Evolutionary conservation across 2,888 invertebrate genomes (phyloP).

Genomic region (Chironomus tentans): DNA sequence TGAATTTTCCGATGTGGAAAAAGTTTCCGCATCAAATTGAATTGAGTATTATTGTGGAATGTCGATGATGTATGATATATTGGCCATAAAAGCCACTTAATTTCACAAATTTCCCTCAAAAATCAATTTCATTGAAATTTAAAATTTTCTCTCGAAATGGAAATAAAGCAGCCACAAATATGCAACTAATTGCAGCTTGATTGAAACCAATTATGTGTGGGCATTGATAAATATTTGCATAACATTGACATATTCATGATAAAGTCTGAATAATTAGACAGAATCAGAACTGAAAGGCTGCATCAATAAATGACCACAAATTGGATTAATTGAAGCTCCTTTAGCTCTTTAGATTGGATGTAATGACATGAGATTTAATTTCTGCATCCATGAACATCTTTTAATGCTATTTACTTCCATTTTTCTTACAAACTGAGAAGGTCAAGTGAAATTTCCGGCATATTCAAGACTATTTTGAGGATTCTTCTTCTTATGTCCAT

Average conservation of each 20-base stretch:
- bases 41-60: not conserved
- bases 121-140: not conserved
- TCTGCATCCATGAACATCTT: not conserved
- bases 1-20: not conserved
- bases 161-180: not conserved
- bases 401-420: not conserved
- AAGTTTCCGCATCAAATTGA: not conserved
- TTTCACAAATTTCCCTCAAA: not conserved
- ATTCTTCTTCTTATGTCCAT: too few species aligned
- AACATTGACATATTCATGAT: too few species aligned
- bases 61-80: not conserved
- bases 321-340: too few species aligned
- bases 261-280: too few species aligned
- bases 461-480: not conserved
- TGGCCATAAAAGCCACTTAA: not conserved
- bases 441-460: not conserved
- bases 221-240: too few species aligned
- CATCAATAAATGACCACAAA: not conserved
- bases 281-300: not conserved
- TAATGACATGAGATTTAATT: not conserved
- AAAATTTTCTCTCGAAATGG: not conserved
- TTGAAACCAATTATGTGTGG: not conserved
- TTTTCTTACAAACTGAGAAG: not conserved
- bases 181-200: not conserved
- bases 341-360: not conserved